Evolutionary conservation across 92 coral and sea anemone species (phyloP).

Genomic region (Isaurus tuberculatus): DNA sequence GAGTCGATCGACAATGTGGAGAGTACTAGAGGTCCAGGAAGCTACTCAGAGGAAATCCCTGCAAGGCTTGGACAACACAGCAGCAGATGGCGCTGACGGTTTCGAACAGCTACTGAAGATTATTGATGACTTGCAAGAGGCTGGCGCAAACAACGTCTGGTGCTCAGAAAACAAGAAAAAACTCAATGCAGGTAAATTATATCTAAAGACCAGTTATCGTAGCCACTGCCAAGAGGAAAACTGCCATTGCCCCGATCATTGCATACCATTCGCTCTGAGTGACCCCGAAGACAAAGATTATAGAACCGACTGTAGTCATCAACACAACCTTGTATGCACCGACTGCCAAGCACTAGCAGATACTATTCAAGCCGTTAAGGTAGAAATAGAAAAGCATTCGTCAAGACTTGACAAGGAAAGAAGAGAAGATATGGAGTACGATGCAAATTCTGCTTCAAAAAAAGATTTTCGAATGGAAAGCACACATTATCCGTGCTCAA

Average conservation of each 20-base stretch:
- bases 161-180: slow-evolving; percentile 13
- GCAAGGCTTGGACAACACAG: slow-evolving; percentile 74
- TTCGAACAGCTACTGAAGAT: slow-evolving; percentile 48
- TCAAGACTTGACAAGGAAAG: slow-evolving; percentile 8
- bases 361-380: slow-evolving; percentile 15
- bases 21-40: slow-evolving; percentile 66
- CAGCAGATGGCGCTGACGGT: slow-evolving; percentile 67
- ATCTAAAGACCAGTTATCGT: slow-evolving; percentile 57
- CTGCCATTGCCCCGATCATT: slow-evolving; percentile 61
- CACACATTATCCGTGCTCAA: slow-evolving; percentile 50
- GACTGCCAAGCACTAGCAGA: slow-evolving; percentile 34
- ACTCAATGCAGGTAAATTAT: slow-evolving; percentile 46
- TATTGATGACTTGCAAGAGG: slow-evolving; percentile 52
- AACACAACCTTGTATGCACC: slow-evolving; percentile 34
- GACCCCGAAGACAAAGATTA: slow-evolving; percentile 37
- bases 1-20: slow-evolving; percentile 66
- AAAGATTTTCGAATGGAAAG: slow-evolving; percentile 57
- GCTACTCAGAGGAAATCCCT: slow-evolving; percentile 68
- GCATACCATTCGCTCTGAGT: slow-evolving; percentile 50
- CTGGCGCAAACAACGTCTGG: slow-evolving; percentile 48
- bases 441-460: slow-evolving; percentile 40
- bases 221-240: slow-evolving; percentile 59
- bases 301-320: slow-evolving; percentile 20
- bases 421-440: slow-evolving; percentile 45
- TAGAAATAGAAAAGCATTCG: slow-evolving; percentile 21